A percentile compares a stretch with the other conserved stretches of the same genome.
These are phyloP conservation scores for Teleopsis dalmanni DNA, from an alignment of 1,140 invertebrate species.

Conservation along the genomic window DNA sequence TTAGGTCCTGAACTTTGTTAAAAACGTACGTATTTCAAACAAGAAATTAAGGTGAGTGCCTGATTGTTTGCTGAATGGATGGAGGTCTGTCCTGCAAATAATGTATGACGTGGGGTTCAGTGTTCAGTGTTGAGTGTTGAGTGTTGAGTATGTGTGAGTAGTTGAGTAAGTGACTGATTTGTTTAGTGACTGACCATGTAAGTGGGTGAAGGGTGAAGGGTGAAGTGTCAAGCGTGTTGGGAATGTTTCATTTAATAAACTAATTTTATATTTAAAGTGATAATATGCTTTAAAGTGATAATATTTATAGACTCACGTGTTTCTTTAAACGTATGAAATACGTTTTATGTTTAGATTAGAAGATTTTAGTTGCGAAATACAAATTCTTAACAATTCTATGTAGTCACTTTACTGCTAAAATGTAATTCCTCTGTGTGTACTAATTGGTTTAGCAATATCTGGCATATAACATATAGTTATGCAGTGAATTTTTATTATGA, in stretches of 20 bases:
- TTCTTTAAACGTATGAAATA: conserved; percentile 7
- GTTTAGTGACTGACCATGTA: neutral
- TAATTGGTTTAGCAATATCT: conserved; percentile 6
- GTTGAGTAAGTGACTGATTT: too few relatives aligned
- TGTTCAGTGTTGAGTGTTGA: too few relatives aligned
- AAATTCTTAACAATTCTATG: neutral
- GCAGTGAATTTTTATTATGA: neutral
- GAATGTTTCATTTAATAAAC: neutral
- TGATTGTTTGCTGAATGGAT: too few relatives aligned
- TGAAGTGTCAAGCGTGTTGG: too few relatives aligned
- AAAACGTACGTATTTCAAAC: too few relatives aligned
- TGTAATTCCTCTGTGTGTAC: neutral
- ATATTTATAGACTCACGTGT: conserved; percentile 10
- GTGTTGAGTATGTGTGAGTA: too few relatives aligned
- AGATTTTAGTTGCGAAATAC: neutral
- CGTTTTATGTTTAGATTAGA: conserved; percentile 1
- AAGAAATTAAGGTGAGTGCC: too few relatives aligned
- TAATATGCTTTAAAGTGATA: conserved; percentile 5
- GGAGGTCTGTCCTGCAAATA: too few relatives aligned
- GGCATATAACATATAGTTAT: neutral
- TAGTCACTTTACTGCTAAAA: neutral
- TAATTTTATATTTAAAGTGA: neutral
- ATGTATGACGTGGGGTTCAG: too few relatives aligned
- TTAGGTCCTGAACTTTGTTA: too few relatives aligned
- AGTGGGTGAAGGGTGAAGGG: neutral